A percentile compares a stretch with the other conserved stretches of the same genome.
These are phyloP conservation scores for Plecturocebus donacophilus DNA, from an alignment of 2,113 vertebrate genomes.

Conservation along the genomic window DNA sequence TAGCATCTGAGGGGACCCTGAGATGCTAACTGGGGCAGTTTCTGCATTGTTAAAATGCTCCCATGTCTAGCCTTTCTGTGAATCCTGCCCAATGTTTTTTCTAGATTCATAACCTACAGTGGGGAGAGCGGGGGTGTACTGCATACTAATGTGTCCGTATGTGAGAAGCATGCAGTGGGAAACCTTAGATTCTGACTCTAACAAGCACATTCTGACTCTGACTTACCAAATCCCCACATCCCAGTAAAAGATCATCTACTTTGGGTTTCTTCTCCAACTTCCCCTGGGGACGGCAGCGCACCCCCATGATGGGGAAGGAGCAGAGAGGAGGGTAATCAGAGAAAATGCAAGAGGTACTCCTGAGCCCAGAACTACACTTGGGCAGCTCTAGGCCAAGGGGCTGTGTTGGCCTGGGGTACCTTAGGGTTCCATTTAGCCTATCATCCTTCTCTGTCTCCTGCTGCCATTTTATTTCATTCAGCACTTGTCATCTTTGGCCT, in stretches of 20 bases:
- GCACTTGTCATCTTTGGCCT: not conserved
- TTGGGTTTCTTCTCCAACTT: not conserved
- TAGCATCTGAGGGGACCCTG: not conserved
- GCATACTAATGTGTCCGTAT: constrained; percentile 31
- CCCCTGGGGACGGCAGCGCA: fast-evolving
- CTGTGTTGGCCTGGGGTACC: not conserved
- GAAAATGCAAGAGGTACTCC: too few species aligned
- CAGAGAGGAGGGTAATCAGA: not conserved
- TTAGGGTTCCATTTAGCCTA: not conserved
- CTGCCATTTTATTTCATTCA: not conserved
- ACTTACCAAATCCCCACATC: not conserved
- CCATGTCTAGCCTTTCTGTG: not conserved
- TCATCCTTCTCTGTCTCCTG: not conserved
- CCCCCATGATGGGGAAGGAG: too few species aligned
- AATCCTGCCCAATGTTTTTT: not conserved
- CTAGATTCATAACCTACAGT: not conserved
- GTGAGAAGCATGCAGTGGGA: not conserved
- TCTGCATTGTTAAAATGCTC: not conserved
- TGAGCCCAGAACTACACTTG: too few species aligned
- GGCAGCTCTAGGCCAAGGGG: not conserved
- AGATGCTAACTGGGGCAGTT: not conserved
- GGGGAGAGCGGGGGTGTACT: not conserved
- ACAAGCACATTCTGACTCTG: not conserved
- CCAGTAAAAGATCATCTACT: not conserved
- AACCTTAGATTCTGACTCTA: not conserved